These are phyloP conservation scores for Echinarachnius parma DNA, from an alignment of 53 echinoderm and acorn worm genomes.

Conservation along the genomic window DNA sequence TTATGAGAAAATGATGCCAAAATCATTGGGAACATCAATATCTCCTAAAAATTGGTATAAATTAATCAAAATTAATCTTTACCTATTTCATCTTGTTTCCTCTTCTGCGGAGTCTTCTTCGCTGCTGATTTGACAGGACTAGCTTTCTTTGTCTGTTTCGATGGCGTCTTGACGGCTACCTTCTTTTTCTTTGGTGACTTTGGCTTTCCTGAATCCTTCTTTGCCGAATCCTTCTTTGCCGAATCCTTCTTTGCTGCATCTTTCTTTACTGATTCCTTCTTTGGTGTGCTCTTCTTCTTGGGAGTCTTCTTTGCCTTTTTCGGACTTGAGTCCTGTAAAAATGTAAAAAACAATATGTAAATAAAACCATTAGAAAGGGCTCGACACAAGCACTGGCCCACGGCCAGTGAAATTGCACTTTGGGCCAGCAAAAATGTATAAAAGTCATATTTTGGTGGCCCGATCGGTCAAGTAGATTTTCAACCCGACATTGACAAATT, in stretches of 20 bases:
- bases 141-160: conserved; percentile 34
- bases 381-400: too few relatives aligned
- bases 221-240: conserved; percentile 49
- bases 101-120: conserved; percentile 48
- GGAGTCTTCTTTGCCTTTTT: conserved; percentile 80
- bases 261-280: conserved; percentile 6
- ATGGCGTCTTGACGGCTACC: conserved; percentile 43
- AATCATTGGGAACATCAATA: too few relatives aligned
- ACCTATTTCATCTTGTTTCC: conserved; percentile 27
- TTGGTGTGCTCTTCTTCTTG: conserved; percentile 41
- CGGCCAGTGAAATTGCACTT: too few relatives aligned
- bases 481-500: too few relatives aligned
- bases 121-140: conserved; percentile 47
- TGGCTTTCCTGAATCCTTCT: conserved; percentile 38
- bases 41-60: too few relatives aligned
- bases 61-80: not conserved
- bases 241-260: too few relatives aligned
- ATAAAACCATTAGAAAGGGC: too few relatives aligned
- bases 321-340: conserved; percentile 38
- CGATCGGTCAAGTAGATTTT: too few relatives aligned
- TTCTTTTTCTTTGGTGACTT: conserved; percentile 62
- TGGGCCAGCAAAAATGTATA: too few relatives aligned
- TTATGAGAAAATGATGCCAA: too few relatives aligned
- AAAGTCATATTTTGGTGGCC: too few relatives aligned
- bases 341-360: too few relatives aligned